Evolutionary conservation across 2,888 invertebrate species (phyloP).

Genomic region (Chloroclystis v-ata): DNA sequence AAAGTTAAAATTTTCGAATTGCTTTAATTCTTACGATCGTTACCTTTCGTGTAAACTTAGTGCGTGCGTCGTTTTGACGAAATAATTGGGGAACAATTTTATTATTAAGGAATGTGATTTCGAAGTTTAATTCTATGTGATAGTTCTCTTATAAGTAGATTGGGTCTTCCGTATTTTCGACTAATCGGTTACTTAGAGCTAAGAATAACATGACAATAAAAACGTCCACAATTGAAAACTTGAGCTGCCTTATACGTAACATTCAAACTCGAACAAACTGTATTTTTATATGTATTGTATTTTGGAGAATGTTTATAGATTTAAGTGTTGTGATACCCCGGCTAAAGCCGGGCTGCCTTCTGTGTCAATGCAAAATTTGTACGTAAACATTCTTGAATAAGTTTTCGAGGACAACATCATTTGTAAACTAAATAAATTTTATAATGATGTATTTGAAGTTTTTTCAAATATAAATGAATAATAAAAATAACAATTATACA

Average conservation of each 20-base stretch:
- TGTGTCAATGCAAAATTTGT: constrained; percentile 46
- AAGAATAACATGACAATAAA: constrained; percentile 57
- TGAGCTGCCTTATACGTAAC: constrained; percentile 51
- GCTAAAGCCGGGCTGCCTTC: constrained; percentile 50
- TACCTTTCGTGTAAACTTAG: constrained; percentile 70
- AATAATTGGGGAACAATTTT: constrained; percentile 72
- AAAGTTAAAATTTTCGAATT: constrained; percentile 56
- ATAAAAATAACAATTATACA: not conserved
- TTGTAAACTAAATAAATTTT: no score
- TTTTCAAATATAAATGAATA: no score
- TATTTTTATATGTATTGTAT: constrained; percentile 39
- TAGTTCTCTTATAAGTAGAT: constrained; percentile 58
- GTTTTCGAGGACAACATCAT: constrained; percentile 16
- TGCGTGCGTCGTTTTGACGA: constrained; percentile 58
- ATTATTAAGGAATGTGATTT: constrained; percentile 74
- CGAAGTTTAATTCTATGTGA: constrained; percentile 71
- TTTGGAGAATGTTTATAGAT: constrained; percentile 41
- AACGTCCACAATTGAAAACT: constrained; percentile 41
- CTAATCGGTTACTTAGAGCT: constrained; percentile 18
- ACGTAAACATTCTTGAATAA: constrained; percentile 22
- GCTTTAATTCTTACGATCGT: constrained; percentile 72
- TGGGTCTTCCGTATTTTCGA: constrained; percentile 56
- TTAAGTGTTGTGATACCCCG: constrained; percentile 60
- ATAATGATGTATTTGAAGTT: no score
- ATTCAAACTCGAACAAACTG: constrained; percentile 47